Percentiles rank a stretch among this genome's conserved stretches.
phyloP scores from a whole-genome alignment of 1,140 invertebrate species.

The Holotrichia oblita region DNA sequence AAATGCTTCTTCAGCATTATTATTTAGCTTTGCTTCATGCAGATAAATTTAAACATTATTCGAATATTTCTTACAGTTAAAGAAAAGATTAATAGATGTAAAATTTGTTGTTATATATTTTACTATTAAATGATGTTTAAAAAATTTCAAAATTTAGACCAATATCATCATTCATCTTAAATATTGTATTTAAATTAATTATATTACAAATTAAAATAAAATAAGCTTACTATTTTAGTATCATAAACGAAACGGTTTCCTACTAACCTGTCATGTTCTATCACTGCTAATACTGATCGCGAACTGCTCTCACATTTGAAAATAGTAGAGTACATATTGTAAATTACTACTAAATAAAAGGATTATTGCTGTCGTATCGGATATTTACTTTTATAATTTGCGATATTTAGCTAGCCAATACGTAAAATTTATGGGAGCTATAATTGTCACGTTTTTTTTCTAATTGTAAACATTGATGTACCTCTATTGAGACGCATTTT shows the following conservation, averaged over 20 bases:
- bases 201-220: neutral
- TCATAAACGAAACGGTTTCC: neutral
- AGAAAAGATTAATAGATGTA: no score
- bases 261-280: conserved; percentile 30
- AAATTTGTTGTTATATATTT: no score
- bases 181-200: no score
- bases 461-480: neutral
- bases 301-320: neutral
- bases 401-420: conserved; percentile 4
- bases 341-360: neutral
- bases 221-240: neutral
- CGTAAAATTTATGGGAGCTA: neutral
- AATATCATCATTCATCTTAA: no score
- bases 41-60: no score
- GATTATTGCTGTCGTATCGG: conserved; percentile 1
- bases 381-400: neutral
- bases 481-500: neutral
- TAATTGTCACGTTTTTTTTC: conserved; percentile 10
- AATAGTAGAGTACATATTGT: neutral
- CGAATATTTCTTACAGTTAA: no score
- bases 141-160: no score
- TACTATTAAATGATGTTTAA: no score
- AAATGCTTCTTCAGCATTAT: no score
- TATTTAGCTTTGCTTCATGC: no score
- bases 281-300: neutral